Conservation (phyloP, 1,140 invertebrate species). For the Drosophila subobscura region DNA sequence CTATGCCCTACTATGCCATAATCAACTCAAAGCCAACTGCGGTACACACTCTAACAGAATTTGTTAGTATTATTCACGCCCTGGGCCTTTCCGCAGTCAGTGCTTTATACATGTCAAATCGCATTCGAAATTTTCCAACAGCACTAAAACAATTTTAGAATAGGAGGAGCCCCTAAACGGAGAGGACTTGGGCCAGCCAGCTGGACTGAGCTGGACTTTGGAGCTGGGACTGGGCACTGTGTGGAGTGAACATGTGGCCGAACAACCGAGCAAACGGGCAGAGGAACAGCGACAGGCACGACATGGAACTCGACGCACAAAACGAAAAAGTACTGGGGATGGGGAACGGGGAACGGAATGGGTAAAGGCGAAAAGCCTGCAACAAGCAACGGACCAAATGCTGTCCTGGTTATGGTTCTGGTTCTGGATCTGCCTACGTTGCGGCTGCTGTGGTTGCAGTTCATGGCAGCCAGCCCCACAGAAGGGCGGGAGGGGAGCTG, state of each 20-base stretch:
- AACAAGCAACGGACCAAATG: slow-evolving; percentile 64
- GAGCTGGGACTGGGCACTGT: background rate
- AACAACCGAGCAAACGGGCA: slow-evolving; percentile 57
- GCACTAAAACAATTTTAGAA: slow-evolving; percentile 58
- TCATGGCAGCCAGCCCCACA: slow-evolving; percentile 41
- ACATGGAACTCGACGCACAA: slow-evolving; percentile 57
- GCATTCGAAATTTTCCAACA: slow-evolving; percentile 49
- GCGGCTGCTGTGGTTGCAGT: slow-evolving; percentile 73
- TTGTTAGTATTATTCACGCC: slow-evolving; percentile 31
- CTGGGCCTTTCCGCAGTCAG: slow-evolving; percentile 22
- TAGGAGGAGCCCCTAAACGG: slow-evolving; percentile 23
- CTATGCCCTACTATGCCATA: too few relatives aligned
- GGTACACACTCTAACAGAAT: slow-evolving; percentile 20
- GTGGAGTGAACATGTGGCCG: slow-evolving; percentile 65
- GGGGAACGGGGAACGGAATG: slow-evolving; percentile 12
- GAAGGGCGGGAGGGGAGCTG: slow-evolving; percentile 8
- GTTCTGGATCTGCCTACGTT: slow-evolving; percentile 45
- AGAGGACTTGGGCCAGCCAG: slow-evolving; percentile 14
- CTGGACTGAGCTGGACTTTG: slow-evolving; percentile 1
- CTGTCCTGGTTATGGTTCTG: slow-evolving; percentile 38
- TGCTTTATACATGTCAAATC: slow-evolving; percentile 44
- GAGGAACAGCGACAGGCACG: slow-evolving; percentile 43
- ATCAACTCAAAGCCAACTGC: too few relatives aligned
- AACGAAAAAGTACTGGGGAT: slow-evolving; percentile 36
- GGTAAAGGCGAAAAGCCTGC: slow-evolving; percentile 6